These are phyloP conservation scores for Sinelater perroti DNA, from an alignment of 2,888 invertebrate genomes.

Conservation along the genomic window DNA sequence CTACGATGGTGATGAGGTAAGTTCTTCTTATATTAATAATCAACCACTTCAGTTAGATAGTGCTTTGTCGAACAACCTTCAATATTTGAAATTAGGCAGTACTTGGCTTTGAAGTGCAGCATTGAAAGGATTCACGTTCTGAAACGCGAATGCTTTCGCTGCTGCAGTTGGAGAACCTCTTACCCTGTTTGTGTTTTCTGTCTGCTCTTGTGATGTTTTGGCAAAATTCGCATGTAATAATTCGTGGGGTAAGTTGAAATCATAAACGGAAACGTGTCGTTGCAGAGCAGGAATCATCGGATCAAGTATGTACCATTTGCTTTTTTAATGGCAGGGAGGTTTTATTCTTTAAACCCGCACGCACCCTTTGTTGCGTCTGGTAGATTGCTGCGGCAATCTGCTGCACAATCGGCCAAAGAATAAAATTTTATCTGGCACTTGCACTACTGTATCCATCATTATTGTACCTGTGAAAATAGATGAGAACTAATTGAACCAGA, in stretches of 20 bases:
- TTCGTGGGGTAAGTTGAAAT: slow-evolving; percentile 14
- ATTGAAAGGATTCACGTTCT: too few relatives aligned
- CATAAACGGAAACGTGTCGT: slow-evolving; percentile 12
- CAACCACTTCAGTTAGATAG: too few relatives aligned
- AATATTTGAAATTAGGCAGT: too few relatives aligned
- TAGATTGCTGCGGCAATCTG: too few relatives aligned
- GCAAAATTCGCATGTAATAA: neutral
- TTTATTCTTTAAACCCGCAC: slow-evolving; percentile 12
- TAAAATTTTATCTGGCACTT: slow-evolving; percentile 6
- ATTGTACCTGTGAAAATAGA: slow-evolving; percentile 3
- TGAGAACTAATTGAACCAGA: slow-evolving; percentile 21
- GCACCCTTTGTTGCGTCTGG: neutral
- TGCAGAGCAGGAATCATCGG: slow-evolving; percentile 12
- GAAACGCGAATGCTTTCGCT: too few relatives aligned
- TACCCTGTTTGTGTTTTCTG: too few relatives aligned
- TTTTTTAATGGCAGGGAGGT: neutral
- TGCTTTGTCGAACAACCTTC: too few relatives aligned
- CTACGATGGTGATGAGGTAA: slow-evolving; percentile 80
- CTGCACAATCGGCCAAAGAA: slow-evolving; percentile 12
- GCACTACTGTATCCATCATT: slow-evolving; percentile 1
- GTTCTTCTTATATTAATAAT: too few relatives aligned
- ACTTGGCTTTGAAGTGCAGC: too few relatives aligned
- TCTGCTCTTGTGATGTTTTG: slow-evolving; percentile 10
- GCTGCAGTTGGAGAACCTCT: too few relatives aligned
- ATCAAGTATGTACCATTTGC: slow-evolving; percentile 14